These are phyloP conservation scores for Strongylocentrotus purpuratus DNA, from an alignment of 35 echinoderm and acorn worm genomes.

Conservation along the genomic window DNA sequence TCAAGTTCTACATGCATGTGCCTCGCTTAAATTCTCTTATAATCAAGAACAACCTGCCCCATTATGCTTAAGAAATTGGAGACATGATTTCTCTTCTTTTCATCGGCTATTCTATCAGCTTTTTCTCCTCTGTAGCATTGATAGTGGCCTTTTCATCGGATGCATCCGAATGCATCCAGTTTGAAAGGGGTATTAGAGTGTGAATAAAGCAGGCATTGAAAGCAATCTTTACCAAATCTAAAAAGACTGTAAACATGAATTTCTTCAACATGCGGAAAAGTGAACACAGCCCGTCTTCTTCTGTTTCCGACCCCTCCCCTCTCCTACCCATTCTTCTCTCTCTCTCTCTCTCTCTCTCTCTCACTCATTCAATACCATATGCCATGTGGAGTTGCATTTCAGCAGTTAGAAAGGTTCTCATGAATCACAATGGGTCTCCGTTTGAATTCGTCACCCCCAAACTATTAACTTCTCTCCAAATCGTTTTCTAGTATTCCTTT, in stretches of 20 bases:
- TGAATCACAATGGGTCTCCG: neutral
- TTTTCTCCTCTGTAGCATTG: no score
- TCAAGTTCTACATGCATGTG: no score
- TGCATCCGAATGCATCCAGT: no score
- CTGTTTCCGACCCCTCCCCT: neutral
- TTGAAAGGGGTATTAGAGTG: no score
- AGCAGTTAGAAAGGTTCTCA: neutral
- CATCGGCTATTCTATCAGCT: no score
- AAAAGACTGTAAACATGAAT: neutral
- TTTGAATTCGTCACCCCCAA: slow-evolving; percentile 28
- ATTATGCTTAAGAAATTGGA: no score
- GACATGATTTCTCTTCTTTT: no score
- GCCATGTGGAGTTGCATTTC: neutral
- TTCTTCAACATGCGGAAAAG: neutral
- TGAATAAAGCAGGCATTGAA: no score
- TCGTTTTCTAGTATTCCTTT: slow-evolving; percentile 14
- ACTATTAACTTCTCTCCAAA: slow-evolving; percentile 36
- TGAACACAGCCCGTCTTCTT: neutral
- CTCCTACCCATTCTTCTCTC: neutral
- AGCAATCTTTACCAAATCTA: no score
- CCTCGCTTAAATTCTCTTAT: no score
- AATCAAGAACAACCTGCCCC: no score
- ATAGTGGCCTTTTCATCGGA: no score
- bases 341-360: neutral
- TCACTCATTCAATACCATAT: neutral